Percentiles rank a stretch among this genome's conserved stretches.
Conservation (phyloP, 2,888 invertebrate genomes). For the Platypus cylindrus region DNA sequence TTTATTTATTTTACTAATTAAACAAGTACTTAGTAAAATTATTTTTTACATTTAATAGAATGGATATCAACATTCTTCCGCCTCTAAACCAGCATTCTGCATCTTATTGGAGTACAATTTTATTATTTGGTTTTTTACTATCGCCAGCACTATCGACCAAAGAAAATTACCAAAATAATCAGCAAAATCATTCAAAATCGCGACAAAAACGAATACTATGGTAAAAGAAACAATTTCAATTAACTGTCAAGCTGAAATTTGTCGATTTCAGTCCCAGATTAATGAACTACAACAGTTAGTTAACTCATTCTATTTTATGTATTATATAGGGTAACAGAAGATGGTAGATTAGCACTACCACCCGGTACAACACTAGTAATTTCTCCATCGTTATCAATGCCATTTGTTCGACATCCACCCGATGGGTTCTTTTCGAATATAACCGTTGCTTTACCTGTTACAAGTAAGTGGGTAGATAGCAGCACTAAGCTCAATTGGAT, state of each 20-base stretch:
- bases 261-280: no score
- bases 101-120: not conserved
- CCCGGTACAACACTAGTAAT: slow-evolving; percentile 71
- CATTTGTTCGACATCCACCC: slow-evolving; percentile 73
- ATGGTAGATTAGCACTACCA: slow-evolving; percentile 70
- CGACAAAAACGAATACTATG: slow-evolving; percentile 64
- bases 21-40: no score
- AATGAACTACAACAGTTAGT: not conserved
- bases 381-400: slow-evolving; percentile 68
- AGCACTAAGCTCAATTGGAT: no score
- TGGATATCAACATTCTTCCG: no score
- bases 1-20: no score
- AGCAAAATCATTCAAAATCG: slow-evolving; percentile 45
- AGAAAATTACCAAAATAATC: slow-evolving; percentile 5
- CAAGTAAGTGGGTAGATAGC: slow-evolving; percentile 49
- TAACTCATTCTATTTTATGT: not conserved
- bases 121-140: slow-evolving; percentile 9
- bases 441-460: slow-evolving; percentile 71
- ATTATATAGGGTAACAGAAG: slow-evolving; percentile 57
- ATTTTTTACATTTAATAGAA: no score
- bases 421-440: slow-evolving; percentile 76
- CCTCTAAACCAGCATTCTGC: no score
- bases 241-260: not conserved
- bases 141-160: slow-evolving; percentile 19
- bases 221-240: slow-evolving; percentile 2